These are phyloP conservation scores for Nemopilema nomurai DNA, from an alignment of 30 jellyfish, hydroid and myxozoan species.

Conservation along the genomic window DNA sequence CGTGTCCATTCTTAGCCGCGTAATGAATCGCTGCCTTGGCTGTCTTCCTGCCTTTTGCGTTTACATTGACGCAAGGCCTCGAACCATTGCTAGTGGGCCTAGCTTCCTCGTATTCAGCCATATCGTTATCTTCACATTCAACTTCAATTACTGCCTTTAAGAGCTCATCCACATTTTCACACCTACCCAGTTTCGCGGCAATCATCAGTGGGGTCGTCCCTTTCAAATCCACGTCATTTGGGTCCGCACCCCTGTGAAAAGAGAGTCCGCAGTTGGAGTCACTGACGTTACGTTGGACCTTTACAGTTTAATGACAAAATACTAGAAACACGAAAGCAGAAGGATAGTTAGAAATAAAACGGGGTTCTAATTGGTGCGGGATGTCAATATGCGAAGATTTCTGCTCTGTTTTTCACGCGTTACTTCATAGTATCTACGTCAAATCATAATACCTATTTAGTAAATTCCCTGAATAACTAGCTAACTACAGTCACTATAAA, in stretches of 20 bases:
- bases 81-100: neutral
- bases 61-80: constrained; percentile 29
- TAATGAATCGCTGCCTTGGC: constrained; percentile 69
- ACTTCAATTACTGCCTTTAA: constrained; percentile 18
- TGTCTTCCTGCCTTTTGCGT: constrained; percentile 51
- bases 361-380: no score
- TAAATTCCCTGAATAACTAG: no score
- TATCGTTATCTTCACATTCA: constrained; percentile 35
- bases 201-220: constrained; percentile 74
- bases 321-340: no score
- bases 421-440: no score
- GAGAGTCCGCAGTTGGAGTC: neutral
- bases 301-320: no score
- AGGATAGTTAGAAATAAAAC: no score
- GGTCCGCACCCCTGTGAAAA: constrained; percentile 63
- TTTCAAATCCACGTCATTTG: constrained; percentile 45
- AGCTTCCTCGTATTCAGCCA: constrained; percentile 42
- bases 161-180: constrained; percentile 48
- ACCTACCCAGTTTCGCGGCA: constrained; percentile 81
- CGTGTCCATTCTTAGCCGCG: constrained; percentile 78
- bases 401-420: no score
- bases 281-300: no score
- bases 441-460: no score
- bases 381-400: no score
- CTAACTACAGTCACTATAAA: neutral